Percentiles rank a stretch among this genome's conserved stretches.
Evolutionary conservation across 1,140 invertebrate genomes (phyloP).

Genomic region (Parasteatoda tepidariorum): DNA sequence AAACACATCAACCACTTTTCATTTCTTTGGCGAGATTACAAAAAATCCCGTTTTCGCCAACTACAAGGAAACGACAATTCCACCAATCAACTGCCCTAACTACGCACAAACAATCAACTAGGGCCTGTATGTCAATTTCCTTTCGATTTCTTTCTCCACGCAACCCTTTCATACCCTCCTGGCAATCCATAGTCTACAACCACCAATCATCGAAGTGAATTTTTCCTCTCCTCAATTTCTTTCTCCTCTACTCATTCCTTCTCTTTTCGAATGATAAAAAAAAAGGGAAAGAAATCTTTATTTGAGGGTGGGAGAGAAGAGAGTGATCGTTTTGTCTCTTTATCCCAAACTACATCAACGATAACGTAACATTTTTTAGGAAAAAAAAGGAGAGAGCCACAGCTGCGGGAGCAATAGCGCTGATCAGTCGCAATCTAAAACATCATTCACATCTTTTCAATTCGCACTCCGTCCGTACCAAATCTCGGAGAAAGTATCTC

Average conservation of each 20-base stretch:
- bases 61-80: slow-evolving; percentile 51
- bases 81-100: slow-evolving; percentile 46
- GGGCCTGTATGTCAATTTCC: slow-evolving; percentile 52
- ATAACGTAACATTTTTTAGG: slow-evolving; percentile 37
- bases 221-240: neutral
- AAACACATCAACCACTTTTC: slow-evolving; percentile 47
- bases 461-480: neutral
- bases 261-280: neutral
- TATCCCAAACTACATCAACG: slow-evolving; percentile 39
- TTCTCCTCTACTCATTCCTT: slow-evolving; percentile 1
- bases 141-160: neutral
- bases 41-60: slow-evolving; percentile 22
- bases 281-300: neutral
- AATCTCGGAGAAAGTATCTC: neutral
- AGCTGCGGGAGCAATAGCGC: slow-evolving; percentile 34
- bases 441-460: neutral
- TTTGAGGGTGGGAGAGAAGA: neutral
- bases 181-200: neutral
- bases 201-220: slow-evolving; percentile 12
- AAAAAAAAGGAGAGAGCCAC: slow-evolving; percentile 23
- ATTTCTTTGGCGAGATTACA: slow-evolving; percentile 39
- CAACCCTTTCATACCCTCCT: too few species aligned
- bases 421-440: slow-evolving; percentile 34
- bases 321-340: slow-evolving; percentile 31
- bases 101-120: slow-evolving; percentile 58